Percentiles rank a stretch among this genome's conserved stretches.
These are phyloP conservation scores for Ceratina calcarata DNA, from an alignment of 1,140 invertebrate species.

Conservation along the genomic window DNA sequence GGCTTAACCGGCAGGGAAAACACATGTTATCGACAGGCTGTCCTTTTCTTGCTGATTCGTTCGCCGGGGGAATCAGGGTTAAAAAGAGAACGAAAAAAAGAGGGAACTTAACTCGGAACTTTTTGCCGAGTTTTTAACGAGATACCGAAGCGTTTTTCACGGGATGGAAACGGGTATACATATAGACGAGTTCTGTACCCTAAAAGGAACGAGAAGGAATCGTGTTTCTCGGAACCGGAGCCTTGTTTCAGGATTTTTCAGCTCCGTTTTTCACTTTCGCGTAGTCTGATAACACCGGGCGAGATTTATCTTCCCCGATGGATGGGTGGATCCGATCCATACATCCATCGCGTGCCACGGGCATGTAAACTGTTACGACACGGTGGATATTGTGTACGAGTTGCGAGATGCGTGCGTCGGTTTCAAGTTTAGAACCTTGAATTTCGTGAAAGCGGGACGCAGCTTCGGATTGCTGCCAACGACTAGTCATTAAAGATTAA, in stretches of 20 bases:
- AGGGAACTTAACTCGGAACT: constrained; percentile 44
- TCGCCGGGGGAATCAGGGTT: constrained; percentile 48
- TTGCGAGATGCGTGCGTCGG: background rate
- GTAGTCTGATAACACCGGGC: constrained; percentile 20
- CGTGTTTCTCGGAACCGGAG: constrained; percentile 33
- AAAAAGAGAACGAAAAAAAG: constrained; percentile 49
- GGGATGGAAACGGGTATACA: background rate
- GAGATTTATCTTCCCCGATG: background rate
- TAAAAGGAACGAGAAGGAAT: constrained; percentile 42
- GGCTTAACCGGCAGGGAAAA: constrained; percentile 56
- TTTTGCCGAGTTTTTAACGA: constrained; percentile 64
- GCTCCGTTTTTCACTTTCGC: constrained; percentile 6
- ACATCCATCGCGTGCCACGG: background rate
- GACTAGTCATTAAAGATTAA: constrained; percentile 56
- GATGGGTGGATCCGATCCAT: background rate
- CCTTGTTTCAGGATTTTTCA: constrained; percentile 9
- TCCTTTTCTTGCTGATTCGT: constrained; percentile 50
- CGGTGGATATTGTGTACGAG: background rate
- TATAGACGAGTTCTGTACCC: background rate
- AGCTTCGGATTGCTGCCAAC: constrained; percentile 54
- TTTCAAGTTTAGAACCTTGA: constrained; percentile 60
- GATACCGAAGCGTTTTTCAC: constrained; percentile 64
- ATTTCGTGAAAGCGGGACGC: constrained; percentile 41
- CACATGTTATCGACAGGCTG: constrained; percentile 63
- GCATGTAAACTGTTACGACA: background rate